Evolutionary conservation across 2,888 invertebrate genomes (phyloP), one percentile per base, ranked within the genome.

Genomic region (Drosophila histrio): DNA sequence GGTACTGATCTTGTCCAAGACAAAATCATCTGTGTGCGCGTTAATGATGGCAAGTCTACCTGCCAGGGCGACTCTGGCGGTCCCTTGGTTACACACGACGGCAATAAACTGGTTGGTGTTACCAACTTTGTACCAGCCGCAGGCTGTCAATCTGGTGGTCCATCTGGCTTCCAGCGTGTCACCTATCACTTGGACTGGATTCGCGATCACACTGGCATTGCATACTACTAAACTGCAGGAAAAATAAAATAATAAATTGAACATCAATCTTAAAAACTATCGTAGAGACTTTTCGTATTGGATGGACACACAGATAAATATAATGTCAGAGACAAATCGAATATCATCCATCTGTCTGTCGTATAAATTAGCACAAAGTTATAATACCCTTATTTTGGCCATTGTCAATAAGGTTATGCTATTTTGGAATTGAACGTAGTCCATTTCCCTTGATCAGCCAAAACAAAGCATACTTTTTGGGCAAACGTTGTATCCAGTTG

Each of bases 31-130:
- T 87, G 86, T 13, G 70, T 75, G n/a, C 28, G 30, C 3, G 64
- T 67, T 15, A 32, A 58, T 11, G 47, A 65, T 1, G 79, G 83
- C 21, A 80, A 54, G 24, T 69, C 91, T 26, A 90, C 91, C 36
- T 93, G 92, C 79, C 83, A 69, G n/a, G 92, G 92, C 9, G 92
- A 92, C 30, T 86, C 88, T 1, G 88, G 86, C 6, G 88, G 86
- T 3, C 88, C 89, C 19, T 49, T 87, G 61, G 88, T 81, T 7
- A 46, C 71, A 1, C 72, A 81, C 5, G 59, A 75, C 7, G 62
- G 59, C 11, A 57, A 50, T 3, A 61, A 54, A 17, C 44, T 79
- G 11, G 66, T 71, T 9, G 88, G 88, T 22, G 75, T 88, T 4
- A 81, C 73, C 6, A 87, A 87, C 6, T 88, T 72, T 17, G 65